phyloP scores from a whole-genome alignment of 2,113 vertebrate genomes.

The Rana temporaria region DNA sequence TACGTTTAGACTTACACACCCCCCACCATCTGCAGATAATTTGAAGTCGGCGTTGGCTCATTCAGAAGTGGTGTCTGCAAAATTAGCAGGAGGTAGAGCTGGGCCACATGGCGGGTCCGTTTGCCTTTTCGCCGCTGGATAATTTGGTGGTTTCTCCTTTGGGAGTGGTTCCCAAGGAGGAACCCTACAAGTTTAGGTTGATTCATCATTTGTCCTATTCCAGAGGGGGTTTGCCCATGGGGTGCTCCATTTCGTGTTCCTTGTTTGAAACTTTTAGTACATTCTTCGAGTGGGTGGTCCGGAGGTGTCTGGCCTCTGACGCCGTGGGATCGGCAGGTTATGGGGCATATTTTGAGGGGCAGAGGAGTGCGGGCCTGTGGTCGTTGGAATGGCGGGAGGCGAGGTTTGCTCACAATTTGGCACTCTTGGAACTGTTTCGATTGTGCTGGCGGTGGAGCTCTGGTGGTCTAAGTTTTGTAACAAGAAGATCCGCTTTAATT shows the following conservation, averaged over 20 bases:
- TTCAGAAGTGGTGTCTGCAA: neutral
- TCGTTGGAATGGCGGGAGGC: too few relatives aligned
- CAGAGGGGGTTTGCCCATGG: neutral
- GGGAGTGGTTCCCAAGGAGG: neutral
- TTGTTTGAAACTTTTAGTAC: neutral
- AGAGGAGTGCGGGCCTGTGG: too few relatives aligned
- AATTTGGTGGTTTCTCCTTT: too few relatives aligned
- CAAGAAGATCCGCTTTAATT: too few relatives aligned
- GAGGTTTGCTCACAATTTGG: too few relatives aligned
- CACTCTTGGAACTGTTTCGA: too few relatives aligned
- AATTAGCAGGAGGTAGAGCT: neutral
- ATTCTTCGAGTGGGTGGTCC: neutral
- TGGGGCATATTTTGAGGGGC: too few relatives aligned
- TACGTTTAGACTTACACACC: neutral
- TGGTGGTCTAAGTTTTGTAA: too few relatives aligned
- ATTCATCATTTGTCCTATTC: neutral
- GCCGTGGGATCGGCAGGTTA: too few relatives aligned
- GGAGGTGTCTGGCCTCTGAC: neutral
- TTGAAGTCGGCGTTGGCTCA: neutral
- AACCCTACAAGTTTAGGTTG: neutral
- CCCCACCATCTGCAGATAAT: too few relatives aligned
- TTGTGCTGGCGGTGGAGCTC: too few relatives aligned
- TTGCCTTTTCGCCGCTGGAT: neutral
- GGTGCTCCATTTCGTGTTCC: neutral
- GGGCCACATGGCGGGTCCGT: neutral